Base-by-base conservation (phyloP, 2,113 vertebrate species). In the Cololabis saira region DNA sequence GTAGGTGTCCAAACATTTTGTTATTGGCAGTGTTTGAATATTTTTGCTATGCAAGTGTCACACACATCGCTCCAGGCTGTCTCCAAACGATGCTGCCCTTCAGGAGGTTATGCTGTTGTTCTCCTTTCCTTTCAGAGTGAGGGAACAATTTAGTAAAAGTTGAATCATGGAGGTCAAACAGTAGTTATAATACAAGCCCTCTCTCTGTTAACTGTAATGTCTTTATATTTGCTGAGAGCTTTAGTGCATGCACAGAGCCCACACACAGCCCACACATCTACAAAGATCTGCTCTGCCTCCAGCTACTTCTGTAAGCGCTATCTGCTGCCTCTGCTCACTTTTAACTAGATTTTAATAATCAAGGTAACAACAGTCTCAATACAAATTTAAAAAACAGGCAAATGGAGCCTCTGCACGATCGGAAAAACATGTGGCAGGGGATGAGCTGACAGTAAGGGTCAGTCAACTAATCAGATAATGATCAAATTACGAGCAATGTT, bases 31-130 rank as follows among this genome's bases (percentile, higher is more conserved):
- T 30, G 68, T 76, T 56, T 53, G 68, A 81, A 65, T 55, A 57
- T 81, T 79, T 73, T 79, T 73, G 52, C 5, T 7, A 37, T 37
- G 33, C 33, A 74, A 82, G 74, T 81, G 75, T 87, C 49, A 24
- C 17, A 59, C 80, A 21, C 85, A 75, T 67, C 22, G 8, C 61
- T 72, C 58, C 15, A 43, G 65, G 61, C 52, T 61, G 21, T 70
- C 66, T 64, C 59, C 50, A 68, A 74, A 79, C 56, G 54, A 81
- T 81, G 67, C 54, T 62, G 57, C 33, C 5, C 65, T 67, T 60
- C 59, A 42, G 30, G 50, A 43, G 42, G n/a, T 12, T 64, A 51
- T 49, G 40, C 40, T 59, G 54, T 17, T 27, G 33, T 22, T 44
- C 44, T 63, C 16, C 37, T n/a, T 13, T 14, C 49, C 43, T 67